Base-by-base conservation (phyloP, 2,797 vertebrate genomes). In the Thunnus albacares region DNA sequence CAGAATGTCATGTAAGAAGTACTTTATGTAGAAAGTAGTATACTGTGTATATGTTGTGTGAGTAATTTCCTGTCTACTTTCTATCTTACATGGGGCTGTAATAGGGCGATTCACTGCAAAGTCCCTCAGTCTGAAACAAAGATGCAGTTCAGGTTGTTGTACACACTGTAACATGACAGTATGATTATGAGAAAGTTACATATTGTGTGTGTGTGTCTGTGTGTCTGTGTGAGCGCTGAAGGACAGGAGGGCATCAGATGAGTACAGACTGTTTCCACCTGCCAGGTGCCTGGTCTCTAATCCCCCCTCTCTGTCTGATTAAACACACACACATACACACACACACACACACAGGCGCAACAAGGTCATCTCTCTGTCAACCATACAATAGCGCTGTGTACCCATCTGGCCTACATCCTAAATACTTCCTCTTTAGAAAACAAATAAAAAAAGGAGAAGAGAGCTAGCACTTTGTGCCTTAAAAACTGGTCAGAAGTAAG, bases 221-320 rank as follows among this genome's bases (percentile, higher is more conserved):
- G 63, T 57, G 65, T 59, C 62, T 9, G 57, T 62, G 68, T 30
- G 56, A 52, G 75, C 0, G 15, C 62, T 87, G 81, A 90, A 90
- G 91, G 90, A 92, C 90, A 90, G 84, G 87, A 90, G 87, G 91
- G 76, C 90, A 93, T 93, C 90, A 90, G 90, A 93, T 91, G 92
- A 93, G 92, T 88, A 90, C 91, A 93, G 89, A 92, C 88, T 89
- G 91, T 93, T 91, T 94, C 91, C 91, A 94, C 94, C 93, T 94
- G 94, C 90, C 93, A 95, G 94, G 93, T 94, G 94, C 93, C 87
- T 90, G 83, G 81, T 89, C 93, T 93, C 88, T 95, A 94, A 95
- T 94, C 93, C 93, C 85, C 89, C 84, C 92, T 93, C 91, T 94
- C 92, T 92, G 88, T 92, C 92, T 91, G 90, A 94, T 94, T 94